Evolutionary conservation across 2,113 vertebrate species (phyloP).

Genomic region (Zeus faber): DNA sequence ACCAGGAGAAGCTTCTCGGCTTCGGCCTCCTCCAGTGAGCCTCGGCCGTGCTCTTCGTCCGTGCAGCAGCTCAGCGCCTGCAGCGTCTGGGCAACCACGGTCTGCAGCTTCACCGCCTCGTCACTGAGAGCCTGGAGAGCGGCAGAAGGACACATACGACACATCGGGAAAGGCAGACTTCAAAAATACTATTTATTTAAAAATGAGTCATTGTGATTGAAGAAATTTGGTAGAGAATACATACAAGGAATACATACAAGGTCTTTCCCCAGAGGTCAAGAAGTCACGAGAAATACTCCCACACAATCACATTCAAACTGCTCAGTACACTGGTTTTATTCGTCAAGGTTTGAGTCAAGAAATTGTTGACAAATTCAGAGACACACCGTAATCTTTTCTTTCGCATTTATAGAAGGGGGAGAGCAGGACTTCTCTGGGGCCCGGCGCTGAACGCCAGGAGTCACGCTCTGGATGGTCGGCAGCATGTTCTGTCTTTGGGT

Average conservation of each 20-base stretch:
- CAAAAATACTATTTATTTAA: no score
- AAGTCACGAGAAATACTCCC: no score
- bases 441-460: slow-evolving; percentile 39
- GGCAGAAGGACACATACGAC: neutral
- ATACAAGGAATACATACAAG: no score
- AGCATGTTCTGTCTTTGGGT: slow-evolving; percentile 57
- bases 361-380: no score
- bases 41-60: slow-evolving; percentile 75
- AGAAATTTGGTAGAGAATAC: no score
- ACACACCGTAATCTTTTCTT: slow-evolving; percentile 67
- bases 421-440: slow-evolving; percentile 28
- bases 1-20: slow-evolving; percentile 79
- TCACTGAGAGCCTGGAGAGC: slow-evolving; percentile 65
- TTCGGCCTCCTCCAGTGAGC: slow-evolving; percentile 78
- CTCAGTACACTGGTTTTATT: no score
- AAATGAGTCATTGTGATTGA: no score
- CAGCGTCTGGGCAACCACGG: slow-evolving; percentile 74
- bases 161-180: neutral
- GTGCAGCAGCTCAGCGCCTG: slow-evolving; percentile 79
- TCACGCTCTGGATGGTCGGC: slow-evolving; percentile 36
- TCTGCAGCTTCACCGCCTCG: slow-evolving; percentile 72
- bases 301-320: no score
- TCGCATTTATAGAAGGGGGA: slow-evolving; percentile 46
- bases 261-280: no score
- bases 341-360: no score